Conservation (phyloP, 2,888 invertebrate genomes). For the Aplocera efformata region DNA sequence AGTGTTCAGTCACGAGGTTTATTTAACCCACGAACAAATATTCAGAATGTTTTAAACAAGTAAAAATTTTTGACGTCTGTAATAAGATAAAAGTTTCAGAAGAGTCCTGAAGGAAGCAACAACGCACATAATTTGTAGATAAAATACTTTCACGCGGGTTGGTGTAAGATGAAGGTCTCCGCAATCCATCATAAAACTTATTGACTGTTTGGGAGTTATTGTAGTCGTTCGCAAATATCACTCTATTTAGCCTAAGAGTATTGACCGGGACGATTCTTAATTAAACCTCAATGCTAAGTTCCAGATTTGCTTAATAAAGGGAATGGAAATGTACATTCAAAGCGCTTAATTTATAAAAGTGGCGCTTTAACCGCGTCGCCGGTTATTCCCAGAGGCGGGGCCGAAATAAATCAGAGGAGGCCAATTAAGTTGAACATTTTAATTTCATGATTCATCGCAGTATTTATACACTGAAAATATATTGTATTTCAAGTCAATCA, state of each 20-base stretch:
- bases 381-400: slow-evolving; percentile 28
- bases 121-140: slow-evolving; percentile 16
- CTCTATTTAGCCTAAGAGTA: slow-evolving; percentile 4
- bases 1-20: no score
- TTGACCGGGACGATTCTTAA: slow-evolving; percentile 7
- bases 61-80: neutral
- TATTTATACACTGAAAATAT: no score
- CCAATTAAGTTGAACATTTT: slow-evolving; percentile 27
- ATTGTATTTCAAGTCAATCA: no score
- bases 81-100: slow-evolving; percentile 10
- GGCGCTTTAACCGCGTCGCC: slow-evolving; percentile 16
- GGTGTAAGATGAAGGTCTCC: slow-evolving; percentile 24
- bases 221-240: slow-evolving; percentile 19
- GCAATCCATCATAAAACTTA: slow-evolving; percentile 30
- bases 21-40: no score
- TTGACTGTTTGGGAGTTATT: slow-evolving; percentile 22
- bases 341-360: slow-evolving; percentile 19
- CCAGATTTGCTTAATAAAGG: slow-evolving; percentile 5
- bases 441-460: slow-evolving; percentile 12
- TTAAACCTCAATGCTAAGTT: slow-evolving; percentile 9
- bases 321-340: slow-evolving; percentile 13
- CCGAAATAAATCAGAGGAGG: slow-evolving; percentile 25
- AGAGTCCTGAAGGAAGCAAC: slow-evolving; percentile 6
- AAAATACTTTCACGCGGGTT: slow-evolving; percentile 19
- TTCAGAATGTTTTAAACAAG: no score